Conservation (phyloP, 92 coral and sea anemone genomes). For the Actinernus sp. region DNA sequence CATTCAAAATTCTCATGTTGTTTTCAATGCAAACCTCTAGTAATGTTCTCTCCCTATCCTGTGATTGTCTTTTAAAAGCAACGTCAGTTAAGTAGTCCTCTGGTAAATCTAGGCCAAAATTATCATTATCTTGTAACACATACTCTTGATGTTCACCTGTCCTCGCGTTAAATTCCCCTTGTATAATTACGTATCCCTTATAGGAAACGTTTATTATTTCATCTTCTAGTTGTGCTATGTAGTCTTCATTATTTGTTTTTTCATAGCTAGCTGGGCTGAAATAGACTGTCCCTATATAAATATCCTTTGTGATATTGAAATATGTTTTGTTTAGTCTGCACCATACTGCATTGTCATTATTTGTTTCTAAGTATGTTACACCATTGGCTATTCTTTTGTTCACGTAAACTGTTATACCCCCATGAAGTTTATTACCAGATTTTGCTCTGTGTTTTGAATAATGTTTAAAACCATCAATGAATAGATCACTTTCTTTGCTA, state of each 20-base stretch:
- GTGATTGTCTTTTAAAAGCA: neutral
- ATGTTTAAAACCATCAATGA: neutral
- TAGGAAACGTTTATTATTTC: neutral
- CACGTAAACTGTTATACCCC: too few relatives aligned
- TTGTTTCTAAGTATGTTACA: too few relatives aligned
- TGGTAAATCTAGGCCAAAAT: neutral
- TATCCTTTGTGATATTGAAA: neutral
- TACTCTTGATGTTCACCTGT: slow-evolving; percentile 1
- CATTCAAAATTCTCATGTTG: slow-evolving; percentile 22
- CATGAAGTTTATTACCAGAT: too few relatives aligned
- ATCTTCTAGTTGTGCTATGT: neutral
- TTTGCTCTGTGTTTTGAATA: neutral
- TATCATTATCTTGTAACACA: neutral
- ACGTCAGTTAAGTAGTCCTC: neutral
- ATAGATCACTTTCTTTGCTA: neutral
- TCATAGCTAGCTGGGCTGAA: slow-evolving; percentile 1
- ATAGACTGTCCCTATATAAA: slow-evolving; percentile 7
- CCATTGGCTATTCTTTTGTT: too few relatives aligned
- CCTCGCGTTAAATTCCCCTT: slow-evolving; percentile 12
- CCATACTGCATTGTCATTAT: slow-evolving; percentile 3
- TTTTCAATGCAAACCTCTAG: slow-evolving; percentile 7
- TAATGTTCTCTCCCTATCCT: neutral
- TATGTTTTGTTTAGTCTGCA: neutral
- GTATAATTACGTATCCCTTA: neutral
- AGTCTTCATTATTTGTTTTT: neutral